Percentiles rank a stretch among this genome's conserved stretches.
Conservation (phyloP, 2,888 invertebrate genomes). For the Tetragonisca angustula region DNA sequence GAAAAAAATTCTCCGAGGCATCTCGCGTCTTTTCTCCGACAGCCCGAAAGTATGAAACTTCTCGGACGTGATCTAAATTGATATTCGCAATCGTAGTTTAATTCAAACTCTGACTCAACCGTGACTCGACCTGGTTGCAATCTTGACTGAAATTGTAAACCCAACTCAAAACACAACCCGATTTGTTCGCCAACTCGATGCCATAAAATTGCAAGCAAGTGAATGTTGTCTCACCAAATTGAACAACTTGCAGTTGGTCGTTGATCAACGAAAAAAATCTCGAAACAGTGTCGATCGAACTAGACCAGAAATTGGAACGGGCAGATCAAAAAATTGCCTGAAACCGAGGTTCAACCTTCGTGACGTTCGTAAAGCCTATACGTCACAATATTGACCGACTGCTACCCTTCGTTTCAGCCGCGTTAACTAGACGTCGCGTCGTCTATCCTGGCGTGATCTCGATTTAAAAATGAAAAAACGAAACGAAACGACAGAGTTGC, state of each 20-base stretch:
- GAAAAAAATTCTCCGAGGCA: background rate
- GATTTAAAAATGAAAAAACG: background rate
- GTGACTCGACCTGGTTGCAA: background rate
- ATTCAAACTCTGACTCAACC: background rate
- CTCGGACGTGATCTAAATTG: background rate
- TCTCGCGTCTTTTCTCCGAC: background rate
- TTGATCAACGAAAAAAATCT: no score
- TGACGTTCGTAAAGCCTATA: background rate
- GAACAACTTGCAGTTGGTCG: no score
- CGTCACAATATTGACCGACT: background rate
- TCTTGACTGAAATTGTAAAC: background rate
- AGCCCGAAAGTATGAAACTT: background rate
- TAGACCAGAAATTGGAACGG: no score
- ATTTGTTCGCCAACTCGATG: background rate
- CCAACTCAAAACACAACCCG: background rate
- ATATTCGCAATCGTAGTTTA: background rate
- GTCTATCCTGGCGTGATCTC: background rate
- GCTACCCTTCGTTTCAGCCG: background rate
- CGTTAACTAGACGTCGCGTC: background rate
- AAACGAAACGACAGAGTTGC: slow-evolving; percentile 5
- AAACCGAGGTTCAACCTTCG: background rate
- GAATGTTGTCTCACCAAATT: no score
- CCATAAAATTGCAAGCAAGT: no score
- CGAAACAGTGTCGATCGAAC: no score
- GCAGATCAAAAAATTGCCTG: background rate